These are phyloP conservation scores for Nephrocerus scutellatus DNA, from an alignment of 2,888 invertebrate genomes.

Conservation along the genomic window DNA sequence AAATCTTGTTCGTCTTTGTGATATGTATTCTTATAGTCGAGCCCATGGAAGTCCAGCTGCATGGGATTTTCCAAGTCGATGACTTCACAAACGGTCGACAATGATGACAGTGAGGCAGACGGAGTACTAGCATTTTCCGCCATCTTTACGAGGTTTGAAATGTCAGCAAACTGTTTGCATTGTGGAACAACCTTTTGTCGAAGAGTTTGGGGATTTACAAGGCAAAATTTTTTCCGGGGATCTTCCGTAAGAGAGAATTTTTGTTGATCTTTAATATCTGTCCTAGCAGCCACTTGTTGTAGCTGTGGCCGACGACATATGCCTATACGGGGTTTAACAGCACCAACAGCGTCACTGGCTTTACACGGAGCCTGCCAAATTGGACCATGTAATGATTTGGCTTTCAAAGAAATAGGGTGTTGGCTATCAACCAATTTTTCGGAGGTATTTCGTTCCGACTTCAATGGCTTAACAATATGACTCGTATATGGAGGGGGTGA, in stretches of 20 bases:
- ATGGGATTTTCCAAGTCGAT: conserved; percentile 42
- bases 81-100: conserved; percentile 37
- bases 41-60: conserved; percentile 41
- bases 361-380: conserved; percentile 33
- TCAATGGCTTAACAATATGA: too few species aligned
- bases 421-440: too few species aligned
- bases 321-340: conserved; percentile 31
- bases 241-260: conserved; percentile 42
- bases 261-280: conserved; percentile 28
- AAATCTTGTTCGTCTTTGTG: conserved; percentile 38
- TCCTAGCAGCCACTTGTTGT: conserved; percentile 27
- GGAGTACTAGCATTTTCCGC: conserved; percentile 37
- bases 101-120: conserved; percentile 30
- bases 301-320: conserved; percentile 32
- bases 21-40: conserved; percentile 42
- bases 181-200: conserved; percentile 28
- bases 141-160: conserved; percentile 36
- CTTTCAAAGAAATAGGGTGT: too few species aligned
- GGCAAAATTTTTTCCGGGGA: conserved; percentile 37
- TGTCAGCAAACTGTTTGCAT: conserved; percentile 24
- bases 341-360: conserved; percentile 33
- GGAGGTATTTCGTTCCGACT: too few species aligned
- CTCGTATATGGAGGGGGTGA: too few species aligned
- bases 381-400: too few species aligned
- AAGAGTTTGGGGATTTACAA: conserved; percentile 35